Conservation (phyloP, 1,140 invertebrate species). For the Sinonovacula constricta region DNA sequence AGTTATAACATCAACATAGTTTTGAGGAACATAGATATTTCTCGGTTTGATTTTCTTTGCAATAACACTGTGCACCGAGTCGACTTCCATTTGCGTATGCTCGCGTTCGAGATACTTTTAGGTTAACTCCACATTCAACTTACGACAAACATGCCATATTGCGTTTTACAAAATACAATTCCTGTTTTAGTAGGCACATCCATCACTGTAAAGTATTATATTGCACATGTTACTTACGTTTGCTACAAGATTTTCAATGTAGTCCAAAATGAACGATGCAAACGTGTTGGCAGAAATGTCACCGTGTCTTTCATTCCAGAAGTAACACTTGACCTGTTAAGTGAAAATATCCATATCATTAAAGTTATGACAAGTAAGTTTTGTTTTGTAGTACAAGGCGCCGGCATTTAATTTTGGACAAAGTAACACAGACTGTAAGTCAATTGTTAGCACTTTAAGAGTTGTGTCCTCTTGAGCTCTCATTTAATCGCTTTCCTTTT, state of each 20-base stretch:
- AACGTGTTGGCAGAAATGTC: constrained; percentile 9
- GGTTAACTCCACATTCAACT: not conserved
- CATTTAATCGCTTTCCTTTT: constrained; percentile 38
- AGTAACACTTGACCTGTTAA: constrained; percentile 8
- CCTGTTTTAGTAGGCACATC: constrained; percentile 51
- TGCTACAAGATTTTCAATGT: not conserved
- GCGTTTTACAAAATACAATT: constrained; percentile 30
- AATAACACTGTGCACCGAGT: constrained; percentile 39
- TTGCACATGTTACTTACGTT: not conserved
- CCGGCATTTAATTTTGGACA: constrained; percentile 31
- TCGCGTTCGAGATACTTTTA: constrained; percentile 34
- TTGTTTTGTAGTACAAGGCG: constrained; percentile 48
- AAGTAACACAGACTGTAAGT: constrained; percentile 37
- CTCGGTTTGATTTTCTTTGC: constrained; percentile 30
- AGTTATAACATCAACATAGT: constrained; percentile 33
- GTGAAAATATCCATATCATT: not conserved
- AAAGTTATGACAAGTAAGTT: constrained; percentile 39
- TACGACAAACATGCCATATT: not conserved
- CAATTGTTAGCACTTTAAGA: constrained; percentile 40
- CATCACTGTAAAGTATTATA: constrained; percentile 35
- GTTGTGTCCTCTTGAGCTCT: not conserved
- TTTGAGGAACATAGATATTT: constrained; percentile 35
- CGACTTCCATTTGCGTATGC: constrained; percentile 46
- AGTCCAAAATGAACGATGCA: constrained; percentile 20
- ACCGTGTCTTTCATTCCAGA: constrained; percentile 24